phyloP scores from a whole-genome alignment of 2,797 vertebrate genomes.

The Hydrophis major region DNA sequence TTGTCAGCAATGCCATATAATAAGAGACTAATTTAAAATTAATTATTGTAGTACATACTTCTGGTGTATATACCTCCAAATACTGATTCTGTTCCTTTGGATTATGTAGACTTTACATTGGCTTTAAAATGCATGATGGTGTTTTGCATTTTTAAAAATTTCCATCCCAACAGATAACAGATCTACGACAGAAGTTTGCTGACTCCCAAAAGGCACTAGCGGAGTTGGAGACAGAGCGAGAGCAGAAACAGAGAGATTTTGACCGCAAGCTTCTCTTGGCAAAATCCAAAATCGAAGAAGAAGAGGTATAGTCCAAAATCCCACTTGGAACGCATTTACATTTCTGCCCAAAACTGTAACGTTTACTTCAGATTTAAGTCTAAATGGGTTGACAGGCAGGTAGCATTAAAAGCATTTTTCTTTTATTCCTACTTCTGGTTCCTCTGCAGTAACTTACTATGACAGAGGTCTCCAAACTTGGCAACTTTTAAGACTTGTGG shows the following conservation, averaged over 20 bases:
- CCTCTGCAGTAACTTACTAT: background rate
- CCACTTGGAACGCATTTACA: background rate
- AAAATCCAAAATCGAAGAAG: conserved; percentile 94
- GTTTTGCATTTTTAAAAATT: background rate
- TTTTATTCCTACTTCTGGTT: background rate
- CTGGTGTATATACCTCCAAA: background rate
- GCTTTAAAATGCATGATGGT: background rate
- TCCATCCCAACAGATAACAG: conserved; percentile 80
- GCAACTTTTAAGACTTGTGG: no score
- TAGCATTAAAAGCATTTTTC: background rate
- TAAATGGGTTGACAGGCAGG: background rate
- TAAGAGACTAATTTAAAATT: background rate
- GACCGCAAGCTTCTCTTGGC: conserved; percentile 95
- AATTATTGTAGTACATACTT: background rate
- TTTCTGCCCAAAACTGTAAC: background rate
- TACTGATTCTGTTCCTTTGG: background rate
- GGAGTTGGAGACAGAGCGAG: conserved; percentile 87
- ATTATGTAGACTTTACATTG: background rate
- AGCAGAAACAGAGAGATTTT: conserved; percentile 94
- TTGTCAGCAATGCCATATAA: background rate
- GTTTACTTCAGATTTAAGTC: background rate
- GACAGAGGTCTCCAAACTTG: no score
- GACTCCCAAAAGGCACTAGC: conserved; percentile 86
- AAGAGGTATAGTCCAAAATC: conserved; percentile 76
- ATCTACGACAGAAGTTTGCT: conserved; percentile 87